These are phyloP conservation scores for Agriotes lineatus DNA, from an alignment of 2,888 invertebrate species.

Conservation along the genomic window DNA sequence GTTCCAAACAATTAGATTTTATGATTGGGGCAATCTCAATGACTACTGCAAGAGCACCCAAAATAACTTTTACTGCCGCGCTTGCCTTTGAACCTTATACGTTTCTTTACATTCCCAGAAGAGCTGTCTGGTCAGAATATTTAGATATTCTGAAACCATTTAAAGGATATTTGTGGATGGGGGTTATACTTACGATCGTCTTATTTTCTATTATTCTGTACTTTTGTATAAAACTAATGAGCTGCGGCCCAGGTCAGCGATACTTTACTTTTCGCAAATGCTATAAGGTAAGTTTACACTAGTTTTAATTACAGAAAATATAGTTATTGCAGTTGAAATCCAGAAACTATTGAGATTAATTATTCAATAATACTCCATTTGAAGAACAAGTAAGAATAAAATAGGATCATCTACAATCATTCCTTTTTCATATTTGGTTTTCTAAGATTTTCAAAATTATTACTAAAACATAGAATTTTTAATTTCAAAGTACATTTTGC, in stretches of 20 bases:
- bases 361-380: no score
- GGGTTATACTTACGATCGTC: constrained; percentile 22
- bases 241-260: not conserved
- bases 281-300: constrained; percentile 27
- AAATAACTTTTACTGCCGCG: constrained; percentile 45
- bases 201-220: constrained; percentile 22
- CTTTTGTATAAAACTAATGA: constrained; percentile 1
- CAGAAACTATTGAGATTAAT: no score
- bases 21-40: constrained; percentile 50
- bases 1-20: constrained; percentile 42
- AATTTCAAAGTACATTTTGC: no score
- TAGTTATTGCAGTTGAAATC: no score
- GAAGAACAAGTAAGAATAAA: no score
- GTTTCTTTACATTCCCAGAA: constrained; percentile 46
- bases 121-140: constrained; percentile 27
- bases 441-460: no score
- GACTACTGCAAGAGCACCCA: constrained; percentile 36
- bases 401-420: no score
- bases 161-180: constrained; percentile 40
- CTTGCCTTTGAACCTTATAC: constrained; percentile 44
- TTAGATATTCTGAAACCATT: constrained; percentile 45
- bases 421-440: no score
- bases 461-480: no score
- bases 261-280: constrained; percentile 8
- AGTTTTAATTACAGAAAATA: no score